Base-by-base conservation (phyloP, 2,888 invertebrate genomes). In the Thera obeliscata region DNA sequence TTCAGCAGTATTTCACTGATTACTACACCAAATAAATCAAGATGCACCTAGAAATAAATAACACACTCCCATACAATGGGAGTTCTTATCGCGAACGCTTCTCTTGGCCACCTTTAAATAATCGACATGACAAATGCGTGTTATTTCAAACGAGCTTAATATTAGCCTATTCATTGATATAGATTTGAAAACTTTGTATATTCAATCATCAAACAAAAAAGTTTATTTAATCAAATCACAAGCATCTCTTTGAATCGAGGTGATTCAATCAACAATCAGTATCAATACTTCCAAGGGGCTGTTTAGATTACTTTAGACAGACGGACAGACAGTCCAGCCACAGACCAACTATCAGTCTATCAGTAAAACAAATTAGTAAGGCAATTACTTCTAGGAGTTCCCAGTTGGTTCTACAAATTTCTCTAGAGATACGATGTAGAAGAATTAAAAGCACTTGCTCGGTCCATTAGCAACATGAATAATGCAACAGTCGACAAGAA, bases 401-500 rank as follows among this genome's bases (percentile, higher is more conserved):
- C 52, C 52, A 52, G 33, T 52, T 8, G 33, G 9, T 33, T 9
- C 33, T 9, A 52, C 52, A 52, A 52, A 52, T 50, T 50, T 50
- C 52, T 5, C 52, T 22, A 22, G 54, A 62, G 66, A 66, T 66
- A 52, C 61, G 63, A 64, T 64, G 55, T 55, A 46, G 65, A 66
- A 67, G 63, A 66, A 64, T 64, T 63, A 67, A 54, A 58, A 55
- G 67, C 71, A 71, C 72, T 62, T 67, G 70, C 65, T 65, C 46
- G 55, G 58, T 65, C 67, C 71, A 72, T 70, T 68, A 69, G 61
- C 54, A 61, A 48, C 65, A 68, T 74, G 74, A 66, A 74, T 73
- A 75, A 72, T 73, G 67, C 54, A 75, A 64, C 56, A 61, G 61
- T 41, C 46, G 61, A 68, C 67, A 73, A 71, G 72, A 71, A 72